Base-by-base conservation (phyloP, 2,797 vertebrate genomes). In the Smutsia temminckii region DNA sequence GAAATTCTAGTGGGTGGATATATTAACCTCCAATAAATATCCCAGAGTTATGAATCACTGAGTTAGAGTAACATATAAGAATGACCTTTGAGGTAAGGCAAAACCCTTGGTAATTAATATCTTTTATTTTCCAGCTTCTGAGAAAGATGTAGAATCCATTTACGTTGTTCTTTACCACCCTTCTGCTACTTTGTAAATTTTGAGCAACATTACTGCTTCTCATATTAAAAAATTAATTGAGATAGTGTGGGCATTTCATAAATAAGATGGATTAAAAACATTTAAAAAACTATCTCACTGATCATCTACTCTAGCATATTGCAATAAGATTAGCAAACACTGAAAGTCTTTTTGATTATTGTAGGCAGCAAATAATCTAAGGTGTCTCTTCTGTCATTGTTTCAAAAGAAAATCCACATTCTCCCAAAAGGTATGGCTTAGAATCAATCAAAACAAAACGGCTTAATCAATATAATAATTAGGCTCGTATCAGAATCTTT, bases 371-470 rank as follows among this genome's bases (percentile, higher is more conserved):
- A 81, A 80, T 64, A 37, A 81, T 80, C 23, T 59, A 51, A 74
- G n/a, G 9, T 72, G 91, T 85, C 37, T 87, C 49, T 68, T 78
- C 68, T 1, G n/a, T 13, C 21, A 37, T 37, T 59, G 10, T 83
- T 91, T 95, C 64, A 55, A 96, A 91, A 90, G 66, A 87, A 92
- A 95, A 85, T 55, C 5, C 42, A 91, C 40, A 18, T 10, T 86
- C 59, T 75, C 40, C 93, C 40, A 68, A 94, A 93, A 32, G 10
- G 20, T 25, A 71, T 64, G 66, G 25, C 25, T 95, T 95, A 78
- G 49, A 93, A 89, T 87, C 64, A 85, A 77, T 84, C 40, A 86
- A 80, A 94, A 57, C 29, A 85, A 86, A 72, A 77, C 64, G 64
- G 34, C 21, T 95, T 89, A 91, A 80, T 77, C 83, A 84, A 51